Percentiles rank a stretch among this genome's conserved stretches.
Evolutionary conservation across 2,797 vertebrate genomes (phyloP).

Genomic region (Spea hammondii): DNA sequence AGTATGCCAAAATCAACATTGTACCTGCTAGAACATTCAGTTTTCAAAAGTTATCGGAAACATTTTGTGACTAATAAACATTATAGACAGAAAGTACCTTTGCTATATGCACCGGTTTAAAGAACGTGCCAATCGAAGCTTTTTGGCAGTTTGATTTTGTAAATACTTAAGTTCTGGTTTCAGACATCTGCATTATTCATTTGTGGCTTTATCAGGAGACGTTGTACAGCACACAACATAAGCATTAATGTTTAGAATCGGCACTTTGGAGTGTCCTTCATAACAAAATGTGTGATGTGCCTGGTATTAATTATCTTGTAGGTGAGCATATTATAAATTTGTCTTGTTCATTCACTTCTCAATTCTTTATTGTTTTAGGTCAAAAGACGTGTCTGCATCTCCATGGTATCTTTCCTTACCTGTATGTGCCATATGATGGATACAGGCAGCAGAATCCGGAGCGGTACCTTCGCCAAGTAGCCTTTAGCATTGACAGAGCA

Average conservation of each 20-base stretch:
- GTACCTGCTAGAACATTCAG: background rate
- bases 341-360: background rate
- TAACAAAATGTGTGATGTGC: too few species aligned
- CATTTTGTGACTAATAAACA: background rate
- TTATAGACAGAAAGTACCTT: background rate
- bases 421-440: conserved; percentile 91
- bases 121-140: too few species aligned
- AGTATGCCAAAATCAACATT: background rate
- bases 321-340: too few species aligned
- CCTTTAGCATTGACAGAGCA: conserved; percentile 94
- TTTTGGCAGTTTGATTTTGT: too few species aligned
- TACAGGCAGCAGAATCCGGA: conserved; percentile 76
- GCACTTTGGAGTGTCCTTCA: too few species aligned
- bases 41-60: background rate
- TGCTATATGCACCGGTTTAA: too few species aligned
- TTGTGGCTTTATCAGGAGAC: too few species aligned
- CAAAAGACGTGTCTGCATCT: conserved; percentile 98
- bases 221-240: too few species aligned
- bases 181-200: too few species aligned
- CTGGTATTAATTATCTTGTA: background rate
- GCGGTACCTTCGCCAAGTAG: conserved; percentile 87
- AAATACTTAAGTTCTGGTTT: too few species aligned
- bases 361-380: conserved; percentile 71
- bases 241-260: too few species aligned
- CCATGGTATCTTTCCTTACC: conserved; percentile 92